phyloP scores from a whole-genome alignment of 1,140 invertebrate genomes.

The Eriosoma lanigerum region DNA sequence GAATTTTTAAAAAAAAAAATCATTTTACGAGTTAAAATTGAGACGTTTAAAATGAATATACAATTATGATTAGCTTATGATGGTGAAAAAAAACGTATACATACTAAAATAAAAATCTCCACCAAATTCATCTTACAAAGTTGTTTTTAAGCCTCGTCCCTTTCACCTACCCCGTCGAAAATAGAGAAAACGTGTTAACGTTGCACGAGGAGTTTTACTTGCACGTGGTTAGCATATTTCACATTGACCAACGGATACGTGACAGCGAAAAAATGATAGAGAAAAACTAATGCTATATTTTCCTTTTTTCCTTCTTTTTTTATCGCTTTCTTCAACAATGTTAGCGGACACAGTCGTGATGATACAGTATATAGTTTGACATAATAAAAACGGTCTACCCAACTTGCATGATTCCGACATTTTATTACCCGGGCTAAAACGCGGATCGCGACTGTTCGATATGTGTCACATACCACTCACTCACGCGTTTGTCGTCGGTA shows the following conservation, averaged over 20 bases:
- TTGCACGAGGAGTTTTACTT: conserved; percentile 32
- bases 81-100: no score
- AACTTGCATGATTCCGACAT: conserved; percentile 22
- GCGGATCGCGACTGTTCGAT: background rate
- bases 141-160: conserved; percentile 27
- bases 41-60: conserved; percentile 20
- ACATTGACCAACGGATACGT: conserved; percentile 39
- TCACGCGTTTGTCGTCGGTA: conserved; percentile 12
- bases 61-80: background rate
- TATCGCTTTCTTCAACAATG: conserved; percentile 13
- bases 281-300: conserved; percentile 10
- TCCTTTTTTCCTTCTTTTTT: background rate
- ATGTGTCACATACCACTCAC: conserved; percentile 22
- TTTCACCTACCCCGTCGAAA: conserved; percentile 12
- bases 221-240: conserved; percentile 48
- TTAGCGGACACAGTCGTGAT: conserved; percentile 25
- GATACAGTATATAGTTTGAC: conserved; percentile 33
- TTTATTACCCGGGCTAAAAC: background rate
- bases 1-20: background rate
- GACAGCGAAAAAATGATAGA: conserved; percentile 36
- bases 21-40: background rate
- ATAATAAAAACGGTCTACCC: conserved; percentile 34
- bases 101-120: conserved; percentile 36
- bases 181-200: conserved; percentile 50
- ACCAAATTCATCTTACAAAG: conserved; percentile 33